Evolutionary conservation across 2,888 invertebrate genomes (phyloP), one percentile per base, ranked within the genome.

Genomic region (Venusia cambrica): DNA sequence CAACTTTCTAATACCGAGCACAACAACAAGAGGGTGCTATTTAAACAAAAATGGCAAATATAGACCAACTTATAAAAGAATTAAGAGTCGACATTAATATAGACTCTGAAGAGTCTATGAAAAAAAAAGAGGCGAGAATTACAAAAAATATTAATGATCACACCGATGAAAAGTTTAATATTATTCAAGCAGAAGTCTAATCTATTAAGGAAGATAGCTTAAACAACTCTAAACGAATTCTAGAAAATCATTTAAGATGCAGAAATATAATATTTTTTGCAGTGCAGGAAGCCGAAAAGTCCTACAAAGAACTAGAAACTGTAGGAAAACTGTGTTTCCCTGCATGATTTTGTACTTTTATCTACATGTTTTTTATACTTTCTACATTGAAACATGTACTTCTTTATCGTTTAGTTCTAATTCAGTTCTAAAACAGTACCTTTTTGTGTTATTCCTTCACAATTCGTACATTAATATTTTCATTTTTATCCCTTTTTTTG

Each of bases 231-330:
- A 18, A 8, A 18, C n/a, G 18, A 6, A 18, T 18, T 18, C 2
- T 18, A 6, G 18, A 18, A 18, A 18, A 18, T 7, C 18, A 18
- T 7, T 7, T 18, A 18, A 1, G 18, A 4, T 18, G 7, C 4
- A 18, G 18, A 4, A 18, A 18, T 4, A 18, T 18, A 3, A 6
- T 18, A 18, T 18, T 18, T 18, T 18, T 18, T 18, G 18, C 18
- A 8, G 20, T 20, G 2, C 5, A 6, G n/a, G 2, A 29, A 4
- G 9, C 21, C 29, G n/a, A n/a, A n/a, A n/a, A n/a, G n/a, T n/a
- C n/a, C n/a, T n/a, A n/a, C n/a, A n/a, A n/a, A n/a, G n/a, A n/a
- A n/a, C n/a, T n/a, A n/a, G n/a, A n/a, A n/a, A n/a, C n/a, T n/a
- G n/a, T n/a, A n/a, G n/a, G n/a, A n/a, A n/a, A n/a, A n/a, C n/a